These are phyloP conservation scores for Cacoxenus indagator DNA, from an alignment of 2,888 invertebrate species.

Conservation along the genomic window DNA sequence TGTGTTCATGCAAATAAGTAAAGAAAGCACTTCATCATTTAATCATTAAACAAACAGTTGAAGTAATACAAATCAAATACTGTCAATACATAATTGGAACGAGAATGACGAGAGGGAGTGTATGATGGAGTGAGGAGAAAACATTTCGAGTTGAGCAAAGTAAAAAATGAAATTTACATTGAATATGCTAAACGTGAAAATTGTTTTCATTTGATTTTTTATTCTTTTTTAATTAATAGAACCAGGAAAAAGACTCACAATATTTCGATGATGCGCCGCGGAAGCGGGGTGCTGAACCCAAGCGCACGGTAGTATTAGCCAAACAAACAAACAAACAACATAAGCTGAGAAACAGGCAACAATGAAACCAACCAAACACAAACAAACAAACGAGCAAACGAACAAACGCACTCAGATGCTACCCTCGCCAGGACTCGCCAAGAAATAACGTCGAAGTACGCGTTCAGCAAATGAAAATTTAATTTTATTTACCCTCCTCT, in stretches of 20 bases:
- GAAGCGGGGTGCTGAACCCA: no score
- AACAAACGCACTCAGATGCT: neutral
- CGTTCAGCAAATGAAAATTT: slow-evolving; percentile 13
- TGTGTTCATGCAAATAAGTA: no score
- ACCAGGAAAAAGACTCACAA: no score
- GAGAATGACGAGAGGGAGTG: neutral
- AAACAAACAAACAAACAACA: slow-evolving; percentile 19
- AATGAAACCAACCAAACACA: neutral
- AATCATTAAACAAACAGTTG: neutral
- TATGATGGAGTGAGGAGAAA: neutral
- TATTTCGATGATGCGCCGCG: no score
- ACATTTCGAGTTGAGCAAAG: slow-evolving; percentile 19
- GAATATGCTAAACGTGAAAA: slow-evolving; percentile 45
- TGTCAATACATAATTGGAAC: neutral
- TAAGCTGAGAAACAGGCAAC: neutral
- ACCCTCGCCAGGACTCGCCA: neutral
- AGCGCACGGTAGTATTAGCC: neutral
- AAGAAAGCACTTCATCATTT: no score
- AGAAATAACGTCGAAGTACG: slow-evolving; percentile 11
- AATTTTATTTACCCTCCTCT: neutral
- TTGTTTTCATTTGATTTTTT: slow-evolving; percentile 48
- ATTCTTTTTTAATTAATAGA: neutral
- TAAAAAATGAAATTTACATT: slow-evolving; percentile 61
- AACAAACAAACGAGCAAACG: slow-evolving; percentile 5
- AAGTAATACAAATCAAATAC: neutral